Base-by-base conservation (phyloP, 2,888 invertebrate genomes). In the Falcaria lacertinaria region DNA sequence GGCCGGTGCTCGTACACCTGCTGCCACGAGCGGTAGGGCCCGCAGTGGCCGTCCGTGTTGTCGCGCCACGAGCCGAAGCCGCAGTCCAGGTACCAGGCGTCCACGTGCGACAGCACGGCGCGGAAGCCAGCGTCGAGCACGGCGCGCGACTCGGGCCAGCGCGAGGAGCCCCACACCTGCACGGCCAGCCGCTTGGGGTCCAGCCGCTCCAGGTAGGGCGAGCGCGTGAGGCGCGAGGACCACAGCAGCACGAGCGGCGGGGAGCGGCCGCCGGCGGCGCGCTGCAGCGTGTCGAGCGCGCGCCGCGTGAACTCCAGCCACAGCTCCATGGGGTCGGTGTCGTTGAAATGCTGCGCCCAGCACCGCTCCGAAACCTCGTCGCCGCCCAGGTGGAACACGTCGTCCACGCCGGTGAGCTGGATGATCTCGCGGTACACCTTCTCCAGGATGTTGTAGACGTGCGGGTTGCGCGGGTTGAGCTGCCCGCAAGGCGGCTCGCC, bases 401-500 rank as follows among this genome's bases (percentile, higher is more conserved):
- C 96, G 8, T 93, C 92, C 44, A 94, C 92, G 14, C 93, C 93
- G 4, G 94, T 95, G 33, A 94, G 81, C 44, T 93, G 91, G 39
- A 96, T 81, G 34, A 96, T 89, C 67, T 96, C 96, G 38, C 90
- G 88, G 79, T 96, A 96, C 4, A 96, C 85, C 34, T 92, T 92
- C 65, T 94, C 93, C 16, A 96, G 81, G 34, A 95, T 88, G 41
- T 91, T 89, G 76, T 94, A 96, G 1, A 95, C 93, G 70, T 94
- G 91, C 34, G 94, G 94, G 72, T 96, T 96, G 52, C 93, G 92
- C 1, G 96, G 95, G 83, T 96, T 96, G 28, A 96, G 82, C 69
- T 96, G 96, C 0, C 96, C 96, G 70, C 96, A 96, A 0, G 96
- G 96, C 3, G 96, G 96, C 72, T 96, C 96, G 11, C 95, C 95